Conservation (phyloP, 2,888 invertebrate genomes). For the Tachina fera region DNA sequence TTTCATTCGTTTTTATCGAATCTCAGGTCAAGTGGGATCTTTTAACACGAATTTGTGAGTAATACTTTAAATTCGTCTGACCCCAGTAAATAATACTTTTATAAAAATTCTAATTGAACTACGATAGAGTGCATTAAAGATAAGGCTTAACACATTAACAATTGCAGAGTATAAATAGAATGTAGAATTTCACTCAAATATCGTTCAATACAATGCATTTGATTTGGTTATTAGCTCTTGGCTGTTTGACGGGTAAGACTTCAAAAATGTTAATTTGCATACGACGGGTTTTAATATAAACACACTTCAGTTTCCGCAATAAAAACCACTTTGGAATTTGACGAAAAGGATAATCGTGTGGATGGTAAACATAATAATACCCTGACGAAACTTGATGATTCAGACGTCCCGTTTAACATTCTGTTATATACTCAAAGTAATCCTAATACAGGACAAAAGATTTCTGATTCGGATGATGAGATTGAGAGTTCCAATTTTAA, state of each 20-base stretch:
- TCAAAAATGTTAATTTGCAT: not conserved
- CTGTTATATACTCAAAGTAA: constrained; percentile 77
- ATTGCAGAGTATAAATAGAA: not conserved
- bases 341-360: constrained; percentile 52
- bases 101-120: too few relatives aligned
- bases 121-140: not conserved
- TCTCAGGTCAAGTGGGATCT: too few relatives aligned
- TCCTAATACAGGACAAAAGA: constrained; percentile 73
- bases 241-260: constrained; percentile 52
- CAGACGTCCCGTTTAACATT: constrained; percentile 63
- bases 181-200: not conserved
- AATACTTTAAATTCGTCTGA: too few relatives aligned
- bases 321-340: constrained; percentile 16
- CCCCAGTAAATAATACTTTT: too few relatives aligned
- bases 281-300: not conserved
- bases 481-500: constrained; percentile 73
- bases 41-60: too few relatives aligned
- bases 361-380: constrained; percentile 70
- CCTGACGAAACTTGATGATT: not conserved
- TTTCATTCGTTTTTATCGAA: too few relatives aligned
- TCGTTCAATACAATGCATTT: constrained; percentile 41
- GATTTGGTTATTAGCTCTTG: constrained; percentile 30
- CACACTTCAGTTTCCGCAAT: not conserved
- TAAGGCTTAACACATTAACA: not conserved
- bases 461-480: constrained; percentile 51